These are phyloP conservation scores for Reticulitermes lucifugus DNA, from an alignment of 2,888 invertebrate genomes.

Conservation along the genomic window DNA sequence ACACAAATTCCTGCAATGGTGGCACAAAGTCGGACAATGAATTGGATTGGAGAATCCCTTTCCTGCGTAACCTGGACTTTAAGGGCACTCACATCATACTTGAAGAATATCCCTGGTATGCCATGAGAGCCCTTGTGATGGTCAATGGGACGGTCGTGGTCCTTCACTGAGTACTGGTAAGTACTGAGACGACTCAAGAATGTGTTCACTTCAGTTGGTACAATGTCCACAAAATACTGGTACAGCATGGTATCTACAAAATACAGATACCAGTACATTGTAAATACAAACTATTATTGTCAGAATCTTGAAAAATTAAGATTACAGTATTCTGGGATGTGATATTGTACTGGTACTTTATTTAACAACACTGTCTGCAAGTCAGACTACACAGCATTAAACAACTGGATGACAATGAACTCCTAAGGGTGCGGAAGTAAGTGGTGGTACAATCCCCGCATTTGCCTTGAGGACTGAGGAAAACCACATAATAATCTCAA, in stretches of 20 bases:
- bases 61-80: constrained; percentile 87
- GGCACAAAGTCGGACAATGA: constrained; percentile 89
- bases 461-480: no score
- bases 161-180: constrained; percentile 95
- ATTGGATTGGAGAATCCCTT: constrained; percentile 80
- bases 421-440: no score
- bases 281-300: not conserved
- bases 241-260: constrained; percentile 79
- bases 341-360: no score
- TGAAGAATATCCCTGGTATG: constrained; percentile 93
- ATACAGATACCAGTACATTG: not conserved
- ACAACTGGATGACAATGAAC: no score
- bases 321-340: no score
- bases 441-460: no score
- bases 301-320: no score
- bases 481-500: no score
- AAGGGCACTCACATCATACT: constrained; percentile 93
- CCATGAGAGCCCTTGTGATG: constrained; percentile 87
- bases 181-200: constrained; percentile 79
- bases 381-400: no score
- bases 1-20: constrained; percentile 94
- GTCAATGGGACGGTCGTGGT: constrained; percentile 83
- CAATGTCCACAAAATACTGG: constrained; percentile 96
- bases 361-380: no score
- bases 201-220: constrained; percentile 93